phyloP scores from a whole-genome alignment of 1,140 invertebrate genomes.

The Triops cancriformis region DNA sequence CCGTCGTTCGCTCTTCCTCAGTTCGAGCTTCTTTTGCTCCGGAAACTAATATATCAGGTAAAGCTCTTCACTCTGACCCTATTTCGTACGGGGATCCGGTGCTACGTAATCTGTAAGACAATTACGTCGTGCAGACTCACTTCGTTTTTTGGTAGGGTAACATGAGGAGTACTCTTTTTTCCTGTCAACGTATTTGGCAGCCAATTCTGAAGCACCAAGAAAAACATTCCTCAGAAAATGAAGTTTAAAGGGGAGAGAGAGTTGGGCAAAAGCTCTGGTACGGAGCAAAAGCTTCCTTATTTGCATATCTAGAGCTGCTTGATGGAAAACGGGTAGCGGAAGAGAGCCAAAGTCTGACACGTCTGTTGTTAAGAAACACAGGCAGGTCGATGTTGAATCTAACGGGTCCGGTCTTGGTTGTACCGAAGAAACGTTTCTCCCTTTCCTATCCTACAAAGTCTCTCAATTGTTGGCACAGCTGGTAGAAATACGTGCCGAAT shows the following conservation, averaged over 20 bases:
- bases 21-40: no score
- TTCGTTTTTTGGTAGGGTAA: no score
- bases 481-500: background rate
- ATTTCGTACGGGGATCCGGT: no score
- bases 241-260: background rate
- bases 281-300: background rate
- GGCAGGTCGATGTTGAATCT: background rate
- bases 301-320: background rate
- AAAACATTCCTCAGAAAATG: background rate
- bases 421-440: background rate
- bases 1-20: background rate
- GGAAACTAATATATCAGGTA: no score
- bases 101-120: no score
- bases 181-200: no score
- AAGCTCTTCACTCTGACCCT: no score
- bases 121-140: no score
- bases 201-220: no score
- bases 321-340: background rate
- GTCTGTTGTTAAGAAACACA: background rate
- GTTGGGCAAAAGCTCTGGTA: background rate
- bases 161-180: no score
- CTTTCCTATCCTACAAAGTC: background rate
- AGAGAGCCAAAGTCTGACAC: background rate
- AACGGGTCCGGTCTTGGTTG: background rate
- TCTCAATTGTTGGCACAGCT: conserved; percentile 11